Conservation (phyloP, 2,113 vertebrate species). For the Smithornis capensis region DNA sequence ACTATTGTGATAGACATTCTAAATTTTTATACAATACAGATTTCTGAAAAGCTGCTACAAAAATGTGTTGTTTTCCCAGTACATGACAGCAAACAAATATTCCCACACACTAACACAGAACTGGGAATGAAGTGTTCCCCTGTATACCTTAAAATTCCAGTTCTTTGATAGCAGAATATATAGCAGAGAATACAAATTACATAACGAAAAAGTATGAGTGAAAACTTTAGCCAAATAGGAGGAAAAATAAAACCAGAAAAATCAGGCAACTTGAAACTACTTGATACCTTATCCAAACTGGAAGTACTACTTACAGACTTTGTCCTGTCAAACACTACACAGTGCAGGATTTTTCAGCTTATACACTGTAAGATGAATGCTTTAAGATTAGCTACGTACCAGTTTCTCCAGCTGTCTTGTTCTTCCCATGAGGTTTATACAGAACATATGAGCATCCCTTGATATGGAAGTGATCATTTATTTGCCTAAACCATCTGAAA, state of each 20-base stretch:
- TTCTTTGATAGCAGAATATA: background rate
- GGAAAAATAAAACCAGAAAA: background rate
- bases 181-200: background rate
- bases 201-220: background rate
- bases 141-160: background rate
- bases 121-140: background rate
- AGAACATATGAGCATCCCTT: conserved; percentile 95
- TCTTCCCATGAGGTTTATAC: conserved; percentile 97
- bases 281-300: background rate
- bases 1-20: background rate
- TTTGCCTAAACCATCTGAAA: conserved; percentile 97
- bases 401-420: conserved; percentile 97
- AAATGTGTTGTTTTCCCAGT: background rate
- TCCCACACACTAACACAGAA: background rate
- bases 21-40: background rate
- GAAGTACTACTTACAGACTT: background rate
- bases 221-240: background rate
- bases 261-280: background rate
- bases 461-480: conserved; percentile 94
- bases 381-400: conserved; percentile 74
- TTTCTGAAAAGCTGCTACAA: background rate
- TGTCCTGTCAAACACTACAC: background rate
- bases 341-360: background rate
- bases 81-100: background rate
- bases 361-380: background rate